Percentiles rank a stretch among this genome's conserved stretches.
phyloP scores from a whole-genome alignment of 1,140 invertebrate genomes.

The Mercenaria mercenaria region DNA sequence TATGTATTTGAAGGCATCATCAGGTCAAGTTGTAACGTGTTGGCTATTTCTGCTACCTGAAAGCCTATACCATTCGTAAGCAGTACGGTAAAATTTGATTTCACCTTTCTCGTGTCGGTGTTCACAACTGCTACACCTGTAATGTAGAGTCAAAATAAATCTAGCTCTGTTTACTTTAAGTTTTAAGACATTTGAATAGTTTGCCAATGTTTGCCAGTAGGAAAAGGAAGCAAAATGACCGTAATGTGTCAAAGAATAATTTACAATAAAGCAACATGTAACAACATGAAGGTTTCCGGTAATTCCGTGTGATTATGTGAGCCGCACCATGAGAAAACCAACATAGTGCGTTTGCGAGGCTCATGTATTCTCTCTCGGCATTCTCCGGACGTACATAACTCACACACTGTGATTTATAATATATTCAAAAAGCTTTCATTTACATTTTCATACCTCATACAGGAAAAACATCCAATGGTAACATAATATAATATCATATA shows the following conservation, averaged over 20 bases:
- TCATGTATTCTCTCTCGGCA: too few relatives aligned
- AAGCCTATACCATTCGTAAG: constrained; percentile 75
- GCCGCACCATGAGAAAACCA: too few relatives aligned
- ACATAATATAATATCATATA: too few relatives aligned
- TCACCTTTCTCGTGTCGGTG: constrained; percentile 10
- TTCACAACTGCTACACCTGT: constrained; percentile 76
- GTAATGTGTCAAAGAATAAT: not conserved
- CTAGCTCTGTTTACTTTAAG: not conserved
- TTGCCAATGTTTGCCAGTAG: not conserved
- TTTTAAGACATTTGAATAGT: not conserved
- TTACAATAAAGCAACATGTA: too few relatives aligned
- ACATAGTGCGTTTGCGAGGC: too few relatives aligned
- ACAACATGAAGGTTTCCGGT: too few relatives aligned
- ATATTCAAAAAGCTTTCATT: too few relatives aligned
- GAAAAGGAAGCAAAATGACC: not conserved
- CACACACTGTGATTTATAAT: too few relatives aligned
- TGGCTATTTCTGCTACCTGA: constrained; percentile 67
- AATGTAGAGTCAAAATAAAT: constrained; percentile 52
- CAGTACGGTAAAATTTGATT: constrained; percentile 79
- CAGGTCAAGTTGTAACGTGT: constrained; percentile 70
- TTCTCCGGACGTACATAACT: too few relatives aligned
- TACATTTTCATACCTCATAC: too few relatives aligned
- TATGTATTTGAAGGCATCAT: constrained; percentile 66
- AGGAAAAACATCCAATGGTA: too few relatives aligned
- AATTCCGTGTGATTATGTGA: too few relatives aligned